Percentiles rank a stretch among this genome's conserved stretches.
Evolutionary conservation across 2,113 vertebrate genomes (phyloP).

Genomic region (Strix aluco): DNA sequence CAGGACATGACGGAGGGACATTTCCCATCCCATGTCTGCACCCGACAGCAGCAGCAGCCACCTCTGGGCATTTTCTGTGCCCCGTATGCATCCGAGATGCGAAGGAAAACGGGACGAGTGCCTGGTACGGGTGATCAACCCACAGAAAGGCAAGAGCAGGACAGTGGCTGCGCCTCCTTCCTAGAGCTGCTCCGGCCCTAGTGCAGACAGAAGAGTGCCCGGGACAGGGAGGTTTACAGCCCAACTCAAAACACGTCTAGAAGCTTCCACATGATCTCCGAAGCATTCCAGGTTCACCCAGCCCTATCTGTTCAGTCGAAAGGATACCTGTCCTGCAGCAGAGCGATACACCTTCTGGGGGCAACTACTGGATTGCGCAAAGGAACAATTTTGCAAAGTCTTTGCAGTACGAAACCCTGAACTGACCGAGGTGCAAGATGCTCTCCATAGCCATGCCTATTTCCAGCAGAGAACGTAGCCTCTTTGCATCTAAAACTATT

Average conservation of each 20-base stretch:
- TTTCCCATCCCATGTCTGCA: background rate
- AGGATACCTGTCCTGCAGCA: background rate
- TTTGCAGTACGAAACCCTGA: background rate
- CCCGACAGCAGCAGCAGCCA: background rate
- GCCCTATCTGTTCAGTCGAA: fast-evolving
- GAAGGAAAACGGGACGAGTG: fast-evolving
- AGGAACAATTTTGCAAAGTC: background rate
- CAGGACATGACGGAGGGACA: background rate
- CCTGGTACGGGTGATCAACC: fast-evolving
- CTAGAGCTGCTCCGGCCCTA: background rate
- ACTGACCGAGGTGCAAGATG: background rate
- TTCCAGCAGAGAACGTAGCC: background rate
- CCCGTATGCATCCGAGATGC: background rate
- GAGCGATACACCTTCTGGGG: background rate
- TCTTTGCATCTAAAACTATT: background rate
- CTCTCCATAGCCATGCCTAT: background rate
- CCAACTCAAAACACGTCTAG: background rate
- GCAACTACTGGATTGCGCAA: background rate
- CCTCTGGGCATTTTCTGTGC: background rate
- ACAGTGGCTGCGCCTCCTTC: background rate
- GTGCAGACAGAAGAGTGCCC: background rate
- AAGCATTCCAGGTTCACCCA: fast-evolving
- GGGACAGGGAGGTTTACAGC: background rate
- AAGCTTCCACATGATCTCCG: background rate
- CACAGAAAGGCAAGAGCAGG: background rate